A percentile compares a stretch with the other conserved stretches of the same genome.
Conservation (phyloP, 2,797 vertebrate genomes). For the Sternarchorhynchus goeldii region DNA sequence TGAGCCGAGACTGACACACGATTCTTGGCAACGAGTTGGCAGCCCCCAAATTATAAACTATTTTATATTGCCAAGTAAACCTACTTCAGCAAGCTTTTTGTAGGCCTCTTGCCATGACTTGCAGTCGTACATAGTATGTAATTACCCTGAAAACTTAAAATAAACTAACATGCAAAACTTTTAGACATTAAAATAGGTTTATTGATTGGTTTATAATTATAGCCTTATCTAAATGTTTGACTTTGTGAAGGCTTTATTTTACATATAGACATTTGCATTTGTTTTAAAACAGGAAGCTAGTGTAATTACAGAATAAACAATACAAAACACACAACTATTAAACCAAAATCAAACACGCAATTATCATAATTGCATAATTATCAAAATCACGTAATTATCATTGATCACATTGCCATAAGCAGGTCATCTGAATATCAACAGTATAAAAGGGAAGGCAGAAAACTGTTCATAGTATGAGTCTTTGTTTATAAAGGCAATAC, state of each 20-base stretch:
- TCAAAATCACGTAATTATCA: constrained; percentile 12
- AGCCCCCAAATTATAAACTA: not conserved
- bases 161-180: not conserved
- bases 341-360: not conserved
- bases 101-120: too few relatives aligned
- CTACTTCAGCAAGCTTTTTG: too few relatives aligned
- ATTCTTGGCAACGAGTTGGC: constrained; percentile 67
- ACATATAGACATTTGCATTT: not conserved
- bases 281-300: constrained; percentile 9
- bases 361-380: not conserved
- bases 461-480: not conserved
- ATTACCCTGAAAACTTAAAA: not conserved
- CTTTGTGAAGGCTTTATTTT: not conserved
- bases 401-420: not conserved
- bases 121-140: too few relatives aligned
- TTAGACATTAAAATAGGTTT: not conserved
- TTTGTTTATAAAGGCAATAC: not conserved
- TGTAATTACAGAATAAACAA: not conserved
- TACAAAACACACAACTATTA: not conserved
- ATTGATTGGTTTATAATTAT: not conserved
- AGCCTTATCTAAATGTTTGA: not conserved
- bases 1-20: constrained; percentile 50
- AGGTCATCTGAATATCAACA: constrained; percentile 18
- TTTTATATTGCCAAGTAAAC: too few relatives aligned
- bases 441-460: not conserved